Evolutionary conservation across 2,888 invertebrate genomes (phyloP), one percentile per base, ranked within the genome.

Genomic region (Micoletzkya japonica): DNA sequence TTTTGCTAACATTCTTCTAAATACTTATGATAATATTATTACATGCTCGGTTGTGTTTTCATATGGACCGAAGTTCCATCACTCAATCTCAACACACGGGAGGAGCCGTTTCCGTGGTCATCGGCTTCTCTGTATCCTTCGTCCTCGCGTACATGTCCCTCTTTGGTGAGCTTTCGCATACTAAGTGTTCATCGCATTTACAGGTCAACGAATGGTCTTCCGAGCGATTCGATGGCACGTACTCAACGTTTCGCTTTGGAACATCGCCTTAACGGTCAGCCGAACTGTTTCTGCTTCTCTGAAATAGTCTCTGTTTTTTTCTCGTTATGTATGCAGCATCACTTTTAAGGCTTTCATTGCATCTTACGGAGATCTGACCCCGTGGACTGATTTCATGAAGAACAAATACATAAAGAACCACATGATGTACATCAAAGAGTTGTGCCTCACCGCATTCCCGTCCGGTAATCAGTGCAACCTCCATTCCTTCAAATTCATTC

Each of bases 81-180:
- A 14, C 28, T 30, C 63, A 63, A 34, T 1, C 30, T 32, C 30
- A n/a, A 26, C 49, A 32, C 49, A 63, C 63, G 30, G 63, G 63
- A 30, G 49, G 50, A 28, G 63, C 28, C n/a, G 20, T 63, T 20
- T 44, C 50, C 6, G 44, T 50, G n/a, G 49, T 30, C 2, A 20
- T 24, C 3, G 49, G 49, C 24, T 44, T 63, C n/a, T 24, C 4
- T 26, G 32, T 63, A 32, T 34, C 32, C n/a, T 50, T 63, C 17
- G 32, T 63, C 44, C 63, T 63, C 10, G n/a, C 50, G 10, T 63
- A 63, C 63, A 50, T 63, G 50, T 63, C 63, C 32, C 30, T 63
- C 4, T 50, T 63, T 14, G 63, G 63, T 50, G 50, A 50, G 63
- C 50, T 17, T 34, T 26, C 10, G 1, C 0, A 1, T 14, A 24